These are phyloP conservation scores for Stenolophus ochropezus DNA, from an alignment of 2,888 invertebrate genomes.

Conservation along the genomic window DNA sequence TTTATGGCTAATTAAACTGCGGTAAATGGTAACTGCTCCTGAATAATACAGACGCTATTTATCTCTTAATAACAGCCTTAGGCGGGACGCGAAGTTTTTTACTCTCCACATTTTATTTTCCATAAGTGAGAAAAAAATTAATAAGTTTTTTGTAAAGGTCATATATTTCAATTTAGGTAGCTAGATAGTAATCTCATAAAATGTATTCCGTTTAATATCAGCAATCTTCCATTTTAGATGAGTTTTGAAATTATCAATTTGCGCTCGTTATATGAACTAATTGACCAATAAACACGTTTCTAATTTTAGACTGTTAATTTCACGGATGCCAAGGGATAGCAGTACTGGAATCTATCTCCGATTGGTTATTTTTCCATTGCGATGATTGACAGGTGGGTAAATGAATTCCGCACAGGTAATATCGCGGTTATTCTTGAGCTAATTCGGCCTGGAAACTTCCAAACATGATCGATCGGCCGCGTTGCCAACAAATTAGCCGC, in stretches of 20 bases:
- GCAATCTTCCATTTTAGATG: slow-evolving; percentile 52
- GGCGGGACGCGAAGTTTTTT: background rate
- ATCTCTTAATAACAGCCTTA: slow-evolving; percentile 1
- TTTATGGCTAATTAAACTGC: slow-evolving; percentile 31
- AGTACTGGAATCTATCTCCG: slow-evolving; percentile 20
- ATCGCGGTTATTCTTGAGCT: slow-evolving; percentile 1
- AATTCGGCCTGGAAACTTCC: slow-evolving; percentile 5
- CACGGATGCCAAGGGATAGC: slow-evolving; percentile 36
- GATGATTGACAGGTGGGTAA: slow-evolving; percentile 20
- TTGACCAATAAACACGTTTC: slow-evolving; percentile 57
- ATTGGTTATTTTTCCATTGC: slow-evolving; percentile 12
- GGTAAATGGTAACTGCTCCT: slow-evolving; percentile 10
- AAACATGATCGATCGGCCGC: slow-evolving; percentile 49
- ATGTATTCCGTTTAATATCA: slow-evolving; percentile 35
- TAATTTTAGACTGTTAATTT: slow-evolving; percentile 56
- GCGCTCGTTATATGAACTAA: slow-evolving; percentile 46
- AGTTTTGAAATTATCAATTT: slow-evolving; percentile 57
- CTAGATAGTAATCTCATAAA: slow-evolving; percentile 37
- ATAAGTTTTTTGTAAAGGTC: slow-evolving; percentile 29
- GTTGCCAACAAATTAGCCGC: slow-evolving; percentile 36
- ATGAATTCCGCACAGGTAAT: slow-evolving; percentile 17
- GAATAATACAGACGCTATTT: slow-evolving; percentile 5
- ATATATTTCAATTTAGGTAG: slow-evolving; percentile 27
- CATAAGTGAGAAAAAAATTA: background rate
- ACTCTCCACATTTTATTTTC: background rate